phyloP scores from a whole-genome alignment of 2,797 vertebrate species.

The Eulemur albifrons region DNA sequence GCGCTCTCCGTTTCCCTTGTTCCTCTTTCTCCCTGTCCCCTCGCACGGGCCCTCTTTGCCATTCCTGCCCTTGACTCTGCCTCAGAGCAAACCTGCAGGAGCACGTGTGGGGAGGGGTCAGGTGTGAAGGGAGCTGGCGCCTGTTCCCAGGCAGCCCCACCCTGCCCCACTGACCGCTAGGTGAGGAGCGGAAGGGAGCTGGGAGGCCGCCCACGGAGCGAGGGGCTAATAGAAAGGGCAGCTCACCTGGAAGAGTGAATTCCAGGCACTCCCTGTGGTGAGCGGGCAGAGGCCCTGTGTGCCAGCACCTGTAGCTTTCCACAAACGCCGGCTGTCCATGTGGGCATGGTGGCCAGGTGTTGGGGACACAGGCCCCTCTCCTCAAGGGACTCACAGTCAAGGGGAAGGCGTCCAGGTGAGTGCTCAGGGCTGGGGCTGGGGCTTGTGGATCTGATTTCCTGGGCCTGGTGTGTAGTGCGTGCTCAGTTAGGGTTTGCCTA shows the following conservation, averaged over 20 bases:
- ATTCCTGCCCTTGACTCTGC: neutral
- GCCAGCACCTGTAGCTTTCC: neutral
- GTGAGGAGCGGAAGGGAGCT: neutral
- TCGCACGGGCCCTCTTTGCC: neutral
- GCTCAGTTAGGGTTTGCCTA: neutral
- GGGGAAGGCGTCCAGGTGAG: neutral
- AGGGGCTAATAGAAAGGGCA: neutral
- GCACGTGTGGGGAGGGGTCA: neutral
- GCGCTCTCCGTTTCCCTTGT: neutral
- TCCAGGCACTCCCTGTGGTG: neutral
- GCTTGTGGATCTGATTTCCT: neutral
- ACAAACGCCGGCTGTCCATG: neutral
- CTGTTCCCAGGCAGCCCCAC: neutral
- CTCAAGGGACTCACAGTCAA: neutral
- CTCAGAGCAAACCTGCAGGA: neutral
- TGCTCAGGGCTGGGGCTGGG: neutral
- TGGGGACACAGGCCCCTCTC: neutral
- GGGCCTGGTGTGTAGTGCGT: neutral
- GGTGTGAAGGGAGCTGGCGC: neutral
- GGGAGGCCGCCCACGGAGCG: neutral
- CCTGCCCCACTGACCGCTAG: neutral
- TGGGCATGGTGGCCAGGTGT: neutral
- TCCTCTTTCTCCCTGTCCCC: neutral
- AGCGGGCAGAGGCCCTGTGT: neutral
- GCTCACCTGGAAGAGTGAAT: neutral